A percentile compares a stretch with the other conserved stretches of the same genome.
Conservation (phyloP, 1,140 invertebrate genomes). For the Delia radicum region DNA sequence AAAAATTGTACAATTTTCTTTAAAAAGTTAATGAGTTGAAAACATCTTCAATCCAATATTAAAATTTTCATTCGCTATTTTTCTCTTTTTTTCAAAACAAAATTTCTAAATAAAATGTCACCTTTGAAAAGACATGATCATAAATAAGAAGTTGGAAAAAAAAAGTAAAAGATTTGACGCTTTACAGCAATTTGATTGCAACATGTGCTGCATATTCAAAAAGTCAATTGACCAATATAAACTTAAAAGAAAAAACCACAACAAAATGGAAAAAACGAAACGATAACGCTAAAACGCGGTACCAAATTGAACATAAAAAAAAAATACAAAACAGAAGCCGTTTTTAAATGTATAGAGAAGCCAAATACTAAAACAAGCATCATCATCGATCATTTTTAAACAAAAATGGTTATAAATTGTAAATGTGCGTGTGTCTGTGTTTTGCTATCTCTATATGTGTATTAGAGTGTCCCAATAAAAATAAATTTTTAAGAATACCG, state of each 20-base stretch:
- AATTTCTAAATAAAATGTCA: not conserved
- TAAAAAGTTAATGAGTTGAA: no score
- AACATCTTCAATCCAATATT: not conserved
- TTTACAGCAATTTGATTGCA: constrained; percentile 24
- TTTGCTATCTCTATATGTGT: not conserved
- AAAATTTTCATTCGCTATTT: not conserved
- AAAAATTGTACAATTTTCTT: no score
- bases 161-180: constrained; percentile 18
- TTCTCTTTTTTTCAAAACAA: not conserved
- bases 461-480: no score
- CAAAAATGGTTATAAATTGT: not conserved
- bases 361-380: not conserved
- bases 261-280: not conserved
- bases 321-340: not conserved
- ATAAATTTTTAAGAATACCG: no score
- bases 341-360: not conserved
- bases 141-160: constrained; percentile 1
- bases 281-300: not conserved
- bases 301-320: not conserved
- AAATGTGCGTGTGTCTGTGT: not conserved
- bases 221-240: constrained; percentile 20
- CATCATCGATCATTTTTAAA: not conserved
- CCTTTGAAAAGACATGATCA: constrained; percentile 1
- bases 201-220: constrained; percentile 22
- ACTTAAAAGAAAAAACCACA: not conserved